Evolutionary conservation across 1,140 invertebrate species (phyloP).

Genomic region (Latrodectus geometricus): DNA sequence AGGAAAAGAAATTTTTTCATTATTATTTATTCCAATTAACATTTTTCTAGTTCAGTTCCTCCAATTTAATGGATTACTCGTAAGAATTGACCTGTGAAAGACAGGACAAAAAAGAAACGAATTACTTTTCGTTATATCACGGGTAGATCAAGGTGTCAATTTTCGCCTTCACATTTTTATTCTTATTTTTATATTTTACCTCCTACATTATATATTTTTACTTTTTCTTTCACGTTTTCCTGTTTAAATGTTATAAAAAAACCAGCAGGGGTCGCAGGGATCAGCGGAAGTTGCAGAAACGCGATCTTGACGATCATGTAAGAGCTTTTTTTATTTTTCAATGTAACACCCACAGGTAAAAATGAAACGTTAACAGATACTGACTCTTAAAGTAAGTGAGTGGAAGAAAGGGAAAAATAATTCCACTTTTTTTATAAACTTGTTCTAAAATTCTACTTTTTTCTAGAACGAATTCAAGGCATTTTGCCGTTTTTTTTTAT

Average conservation of each 20-base stretch:
- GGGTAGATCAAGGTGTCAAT: conserved; percentile 15
- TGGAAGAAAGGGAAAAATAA: neutral
- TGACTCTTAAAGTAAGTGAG: neutral
- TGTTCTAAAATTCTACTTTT: neutral
- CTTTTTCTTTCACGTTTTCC: neutral
- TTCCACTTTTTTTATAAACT: conserved; percentile 2
- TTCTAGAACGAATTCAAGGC: too few species aligned
- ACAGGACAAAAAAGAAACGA: neutral
- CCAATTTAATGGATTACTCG: conserved; percentile 45
- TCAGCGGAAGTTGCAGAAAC: conserved; percentile 37
- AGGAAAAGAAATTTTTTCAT: neutral
- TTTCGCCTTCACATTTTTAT: conserved; percentile 15
- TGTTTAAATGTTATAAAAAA: too few species aligned
- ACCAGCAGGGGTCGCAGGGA: conserved; percentile 1
- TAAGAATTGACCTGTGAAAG: neutral
- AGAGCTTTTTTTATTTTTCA: neutral
- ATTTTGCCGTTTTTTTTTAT: too few species aligned
- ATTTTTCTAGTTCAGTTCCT: conserved; percentile 40
- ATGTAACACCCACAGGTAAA: neutral
- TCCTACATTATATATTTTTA: neutral
- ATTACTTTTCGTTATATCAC: conserved; percentile 7
- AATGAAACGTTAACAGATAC: neutral
- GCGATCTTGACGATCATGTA: conserved; percentile 10
- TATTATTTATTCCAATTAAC: conserved; percentile 32
- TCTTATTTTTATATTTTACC: conserved; percentile 5